Percentiles rank a stretch among this genome's conserved stretches.
Evolutionary conservation across 1,140 invertebrate species (phyloP).

Genomic region (Mylabris phalerata): DNA sequence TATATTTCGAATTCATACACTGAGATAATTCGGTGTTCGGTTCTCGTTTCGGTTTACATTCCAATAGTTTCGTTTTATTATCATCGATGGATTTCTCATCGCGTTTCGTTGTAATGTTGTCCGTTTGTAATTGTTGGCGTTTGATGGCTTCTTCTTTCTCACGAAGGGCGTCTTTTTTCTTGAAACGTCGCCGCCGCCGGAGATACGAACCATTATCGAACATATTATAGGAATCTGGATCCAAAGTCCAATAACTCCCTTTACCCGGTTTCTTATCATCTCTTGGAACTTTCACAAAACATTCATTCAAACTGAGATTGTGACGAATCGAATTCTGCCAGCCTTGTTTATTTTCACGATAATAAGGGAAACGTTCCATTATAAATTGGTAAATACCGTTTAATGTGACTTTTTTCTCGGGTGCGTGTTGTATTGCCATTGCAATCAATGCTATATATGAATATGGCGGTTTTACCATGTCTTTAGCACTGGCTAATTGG

Average conservation of each 20-base stretch:
- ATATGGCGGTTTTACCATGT: conserved; percentile 94
- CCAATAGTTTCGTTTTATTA: conserved; percentile 43
- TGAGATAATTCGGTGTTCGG: conserved; percentile 49
- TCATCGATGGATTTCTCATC: conserved; percentile 47
- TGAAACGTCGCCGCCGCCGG: conserved; percentile 84
- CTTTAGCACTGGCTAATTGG: conserved; percentile 61
- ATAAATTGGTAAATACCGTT: conserved; percentile 99
- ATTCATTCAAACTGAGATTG: conserved; percentile 97
- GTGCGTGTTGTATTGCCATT: conserved; percentile 93
- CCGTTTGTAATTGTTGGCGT: conserved; percentile 57
- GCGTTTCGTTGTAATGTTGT: conserved; percentile 40
- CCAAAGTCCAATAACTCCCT: conserved; percentile 95
- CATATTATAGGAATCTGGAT: conserved; percentile 96
- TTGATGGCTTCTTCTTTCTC: conserved; percentile 84
- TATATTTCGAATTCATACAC: conserved; percentile 38
- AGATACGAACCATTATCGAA: conserved; percentile 97
- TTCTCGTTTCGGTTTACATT: conserved; percentile 58
- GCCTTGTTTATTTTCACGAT: conserved; percentile 93
- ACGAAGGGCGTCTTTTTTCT: conserved; percentile 87
- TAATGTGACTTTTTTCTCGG: conserved; percentile 90
- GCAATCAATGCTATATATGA: conserved; percentile 97
- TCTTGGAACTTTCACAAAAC: conserved; percentile 91
- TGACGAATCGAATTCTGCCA: conserved; percentile 96
- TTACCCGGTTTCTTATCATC: conserved; percentile 94
- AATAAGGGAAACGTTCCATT: conserved; percentile 96